Conservation (phyloP, 1,140 invertebrate species). For the Aporrectodea caliginosa region DNA sequence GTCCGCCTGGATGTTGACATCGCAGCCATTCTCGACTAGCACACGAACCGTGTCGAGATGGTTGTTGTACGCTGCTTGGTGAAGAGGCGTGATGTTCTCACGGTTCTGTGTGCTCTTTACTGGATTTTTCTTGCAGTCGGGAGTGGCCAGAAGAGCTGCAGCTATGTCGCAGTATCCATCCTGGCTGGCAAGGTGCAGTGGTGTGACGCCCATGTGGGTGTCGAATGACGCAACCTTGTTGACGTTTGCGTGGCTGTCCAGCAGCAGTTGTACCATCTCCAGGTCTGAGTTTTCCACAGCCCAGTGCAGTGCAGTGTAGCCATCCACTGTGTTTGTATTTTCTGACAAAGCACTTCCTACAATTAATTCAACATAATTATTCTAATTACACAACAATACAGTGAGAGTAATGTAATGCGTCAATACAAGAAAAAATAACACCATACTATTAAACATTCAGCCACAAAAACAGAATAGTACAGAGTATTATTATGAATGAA, state of each 20-base stretch:
- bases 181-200: conserved; percentile 31
- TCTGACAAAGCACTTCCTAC: no score
- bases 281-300: conserved; percentile 29
- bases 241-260: conserved; percentile 10
- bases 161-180: conserved; percentile 24
- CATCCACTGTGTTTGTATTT: no score
- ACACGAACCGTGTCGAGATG: conserved; percentile 55
- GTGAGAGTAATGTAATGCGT: no score
- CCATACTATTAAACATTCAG: no score
- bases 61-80: conserved; percentile 60
- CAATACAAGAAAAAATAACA: no score
- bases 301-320: conserved; percentile 70
- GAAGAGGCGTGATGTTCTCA: conserved; percentile 57
- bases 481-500: no score
- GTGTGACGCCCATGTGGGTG: conserved; percentile 37
- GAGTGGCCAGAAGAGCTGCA: conserved; percentile 9
- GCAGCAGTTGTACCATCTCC: conserved; percentile 21
- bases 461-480: no score
- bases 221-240: conserved; percentile 28
- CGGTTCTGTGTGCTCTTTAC: conserved; percentile 46
- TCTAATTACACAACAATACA: no score
- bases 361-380: no score
- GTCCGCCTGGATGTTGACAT: conserved; percentile 63
- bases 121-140: conserved; percentile 21
- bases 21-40: conserved; percentile 60